Base-by-base conservation (phyloP, 2,113 vertebrate genomes). In the Xiphophorus hellerii region DNA sequence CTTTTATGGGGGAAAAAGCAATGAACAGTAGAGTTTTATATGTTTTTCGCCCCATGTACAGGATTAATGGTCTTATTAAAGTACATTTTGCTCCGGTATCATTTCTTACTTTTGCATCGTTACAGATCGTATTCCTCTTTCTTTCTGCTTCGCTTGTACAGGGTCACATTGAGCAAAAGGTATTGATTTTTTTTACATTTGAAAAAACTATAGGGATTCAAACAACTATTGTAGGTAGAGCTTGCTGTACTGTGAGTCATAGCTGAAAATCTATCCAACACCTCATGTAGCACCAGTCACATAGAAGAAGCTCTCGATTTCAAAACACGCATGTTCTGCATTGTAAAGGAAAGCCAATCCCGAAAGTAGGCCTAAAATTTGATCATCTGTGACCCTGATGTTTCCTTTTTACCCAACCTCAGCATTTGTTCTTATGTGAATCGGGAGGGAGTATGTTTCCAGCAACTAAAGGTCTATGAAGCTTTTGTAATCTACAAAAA, bases 351-450 rank as follows among this genome's bases (percentile, higher is more conserved):
- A 90, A 82, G 76, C n/a, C 28, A 78, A 82, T 60, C 17, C 71
- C 42, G 25, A 35, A 5, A 42, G 69, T 69, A 20, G 54, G 28
- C 37, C 64, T 42, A 71, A 60, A 82, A 83, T 71, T 7, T 73
- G 37, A 84, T 73, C 33, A 82, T 82, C 58, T 54, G 58, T 75
- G 81, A 78, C 86, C 88, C 66, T 75, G 1, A 73, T 81, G 39
- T 74, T 65, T 58, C 33, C 6, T 20, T 68, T 39, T 62, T 22
- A 61, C 22, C 48, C 67, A 2, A 71, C 62, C 5, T 80, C 44
- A 62, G 4, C 58, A 77, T 31, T 37, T 68, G 60, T 71, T 62
- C 51, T 11, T n/a, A 25, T n/a, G 9, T 51, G 48, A 51, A 51
- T 51, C 20, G 48, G 20, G 2, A 51, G 48, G 48, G 48, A 51